A percentile compares a stretch with the other conserved stretches of the same genome.
phyloP scores from a whole-genome alignment of 2,797 vertebrate species.

The Sparidentex hasta region DNA sequence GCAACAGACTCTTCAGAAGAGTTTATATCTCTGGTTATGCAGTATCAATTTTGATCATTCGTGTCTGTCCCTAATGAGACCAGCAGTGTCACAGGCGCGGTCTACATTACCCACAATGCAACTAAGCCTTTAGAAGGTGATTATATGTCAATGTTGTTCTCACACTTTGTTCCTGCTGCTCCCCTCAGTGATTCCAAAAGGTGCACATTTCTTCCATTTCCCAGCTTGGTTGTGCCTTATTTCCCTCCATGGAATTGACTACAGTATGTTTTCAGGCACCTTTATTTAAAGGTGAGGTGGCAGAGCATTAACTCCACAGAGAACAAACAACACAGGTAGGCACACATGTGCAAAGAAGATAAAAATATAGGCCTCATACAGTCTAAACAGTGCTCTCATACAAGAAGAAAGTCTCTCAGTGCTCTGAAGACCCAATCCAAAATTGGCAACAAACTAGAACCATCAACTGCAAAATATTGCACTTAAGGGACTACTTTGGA shows the following conservation, averaged over 20 bases:
- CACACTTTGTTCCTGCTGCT: background rate
- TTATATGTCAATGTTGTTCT: background rate
- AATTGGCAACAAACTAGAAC: constrained; percentile 70
- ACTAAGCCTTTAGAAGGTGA: no score
- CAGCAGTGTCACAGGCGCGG: no score
- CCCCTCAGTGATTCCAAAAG: background rate
- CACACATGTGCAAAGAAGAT: constrained; percentile 87
- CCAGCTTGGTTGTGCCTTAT: background rate
- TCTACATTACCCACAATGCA: no score
- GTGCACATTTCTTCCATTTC: background rate
- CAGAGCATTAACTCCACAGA: constrained; percentile 85
- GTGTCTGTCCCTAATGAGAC: no score
- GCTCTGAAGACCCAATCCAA: constrained; percentile 79
- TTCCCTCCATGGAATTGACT: constrained; percentile 42
- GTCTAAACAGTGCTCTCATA: constrained; percentile 84
- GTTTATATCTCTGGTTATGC: no score
- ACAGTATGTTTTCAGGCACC: constrained; percentile 72
- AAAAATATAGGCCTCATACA: constrained; percentile 81
- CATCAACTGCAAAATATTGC: constrained; percentile 88
- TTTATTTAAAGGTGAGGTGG: constrained; percentile 95
- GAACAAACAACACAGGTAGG: constrained; percentile 87
- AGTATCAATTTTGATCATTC: no score
- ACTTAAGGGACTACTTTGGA: constrained; percentile 82
- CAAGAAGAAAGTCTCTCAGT: constrained; percentile 80
- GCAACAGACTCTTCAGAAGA: no score